Evolutionary conservation across 2,797 vertebrate genomes (phyloP).

Genomic region (Acridotheres tristis): DNA sequence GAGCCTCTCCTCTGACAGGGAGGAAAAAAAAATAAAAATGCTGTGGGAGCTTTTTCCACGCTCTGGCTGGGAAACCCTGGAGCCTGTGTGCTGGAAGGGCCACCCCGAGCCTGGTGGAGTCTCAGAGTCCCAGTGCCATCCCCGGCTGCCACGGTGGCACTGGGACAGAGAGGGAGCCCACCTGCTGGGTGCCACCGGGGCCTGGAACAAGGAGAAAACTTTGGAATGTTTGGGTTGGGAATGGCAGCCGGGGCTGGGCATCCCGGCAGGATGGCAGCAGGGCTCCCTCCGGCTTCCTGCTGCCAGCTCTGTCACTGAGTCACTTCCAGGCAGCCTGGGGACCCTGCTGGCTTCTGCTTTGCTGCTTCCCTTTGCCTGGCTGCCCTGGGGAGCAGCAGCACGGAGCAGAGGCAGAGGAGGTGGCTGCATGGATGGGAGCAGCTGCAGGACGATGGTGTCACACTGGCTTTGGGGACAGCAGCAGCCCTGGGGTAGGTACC

Average conservation of each 20-base stretch:
- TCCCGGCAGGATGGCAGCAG: fast-evolving
- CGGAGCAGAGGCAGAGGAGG: fast-evolving
- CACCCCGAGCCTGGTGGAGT: fast-evolving
- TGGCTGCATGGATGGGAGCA: not conserved
- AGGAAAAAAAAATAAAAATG: not conserved
- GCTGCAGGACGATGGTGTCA: not conserved
- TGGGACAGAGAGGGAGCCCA: fast-evolving
- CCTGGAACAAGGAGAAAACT: not conserved
- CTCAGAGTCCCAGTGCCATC: fast-evolving
- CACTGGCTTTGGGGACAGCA: fast-evolving
- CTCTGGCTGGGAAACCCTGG: not conserved
- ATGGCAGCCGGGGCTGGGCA: not conserved
- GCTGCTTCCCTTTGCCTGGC: not conserved
- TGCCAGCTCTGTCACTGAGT: not conserved
- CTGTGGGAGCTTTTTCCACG: fast-evolving
- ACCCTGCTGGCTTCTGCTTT: not conserved
- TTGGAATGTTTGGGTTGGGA: fast-evolving
- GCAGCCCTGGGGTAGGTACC: not conserved
- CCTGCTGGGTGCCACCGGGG: not conserved
- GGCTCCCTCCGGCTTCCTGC: not conserved
- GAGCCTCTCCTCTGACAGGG: not conserved
- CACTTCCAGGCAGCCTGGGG: not conserved
- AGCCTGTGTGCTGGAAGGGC: not conserved
- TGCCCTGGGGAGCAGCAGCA: not conserved
- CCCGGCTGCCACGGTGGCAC: not conserved